Base-by-base conservation (phyloP, 2,113 vertebrate genomes). In the Sceloporus tristichus region DNA sequence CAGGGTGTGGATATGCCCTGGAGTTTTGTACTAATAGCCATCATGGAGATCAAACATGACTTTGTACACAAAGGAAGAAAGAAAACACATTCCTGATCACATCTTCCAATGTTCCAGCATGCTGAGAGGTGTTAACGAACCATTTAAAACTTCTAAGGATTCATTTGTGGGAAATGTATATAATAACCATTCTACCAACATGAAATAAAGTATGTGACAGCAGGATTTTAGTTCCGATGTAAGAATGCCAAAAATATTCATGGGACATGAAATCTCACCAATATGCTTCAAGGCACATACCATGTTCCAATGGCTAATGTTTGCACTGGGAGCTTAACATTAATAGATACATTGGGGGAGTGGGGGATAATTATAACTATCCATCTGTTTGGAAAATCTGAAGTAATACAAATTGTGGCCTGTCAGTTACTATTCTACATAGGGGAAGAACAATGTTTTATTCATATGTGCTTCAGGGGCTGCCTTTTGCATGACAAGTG, bases 191-290 rank as follows among this genome's bases (percentile, higher is more conserved):
- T 86, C 40, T 76, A 85, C 81, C 92, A 92, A 19, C 80, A 88
- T 21, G 66, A 94, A 91, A 89, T 80, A 79, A 93, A 92, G 54
- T 68, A 79, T 54, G 87, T 65, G 59, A 77, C 82, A 79, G 85
- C 86, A 89, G 83, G 85, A 92, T 91, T 86, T 87, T 70, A 83
- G 65, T 70, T 25, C n/a, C 29, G 90, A 70, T 70, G 29, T 75
- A 88, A 88, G 92, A 73, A 27, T 92, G 70, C 53, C 90, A 92
- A 92, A 94, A 91, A 79, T 93, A 93, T 94, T 94, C 91, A 86
- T 87, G 85, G 74, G 76, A 82, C 82, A 85, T 79, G 89, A 94
- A 94, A 77, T 92, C 91, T 92, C 93, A 91, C 74, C 91, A 93
- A 90, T 79, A 92, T 91, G 77, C 82, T 94, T 79, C 54, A 92